Base-by-base conservation (phyloP, 2,113 vertebrate species). In the Delphinus delphis region DNA sequence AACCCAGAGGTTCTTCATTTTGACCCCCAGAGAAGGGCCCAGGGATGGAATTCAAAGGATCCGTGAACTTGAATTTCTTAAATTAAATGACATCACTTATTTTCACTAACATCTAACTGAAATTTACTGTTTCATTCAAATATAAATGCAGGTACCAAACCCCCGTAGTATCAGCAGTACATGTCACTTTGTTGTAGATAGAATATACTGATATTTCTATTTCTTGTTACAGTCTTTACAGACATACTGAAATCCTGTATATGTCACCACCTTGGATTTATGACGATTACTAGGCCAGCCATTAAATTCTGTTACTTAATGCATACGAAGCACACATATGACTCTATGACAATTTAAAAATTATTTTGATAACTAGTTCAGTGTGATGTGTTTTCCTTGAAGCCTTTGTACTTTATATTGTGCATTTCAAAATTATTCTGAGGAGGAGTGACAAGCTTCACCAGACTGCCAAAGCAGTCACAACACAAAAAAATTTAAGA, bases 331-430 rank as follows among this genome's bases (percentile, higher is more conserved):
- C 0, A 89, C 4, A 9, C 4, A 67, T 50, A 92, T 10, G 93
- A 65, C 21, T 88, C 1, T 82, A 55, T 23, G 26, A 47, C 5
- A 50, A 82, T 68, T 74, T 88, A 58, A 15, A 62, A 74, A 62
- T 79, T 88, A 91, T 96, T 76, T 85, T 70, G 73, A 47, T 65
- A 85, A 79, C 25, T 41, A 91, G 76, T 50, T 95, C 47, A 31
- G 2, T 86, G 23, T 17, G 25, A 25, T 70, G 9, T 79, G 33
- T 58, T 86, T 96, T 60, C 63, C 83, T 83, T 70, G 85, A 74
- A 44, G 80, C 20, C 33, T 84, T 73, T 53, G 6, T 67, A 53
- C 62, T 74, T 89, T 90, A 90, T 44, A 53, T 13, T 50, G 15
- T 62, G 8, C 23, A 21, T 68, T 91, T 92, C 15, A 71, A 97